Evolutionary conservation across 2,888 invertebrate species (phyloP), one percentile per base, ranked within the genome.

Genomic region (Orthonevra nobilis): DNA sequence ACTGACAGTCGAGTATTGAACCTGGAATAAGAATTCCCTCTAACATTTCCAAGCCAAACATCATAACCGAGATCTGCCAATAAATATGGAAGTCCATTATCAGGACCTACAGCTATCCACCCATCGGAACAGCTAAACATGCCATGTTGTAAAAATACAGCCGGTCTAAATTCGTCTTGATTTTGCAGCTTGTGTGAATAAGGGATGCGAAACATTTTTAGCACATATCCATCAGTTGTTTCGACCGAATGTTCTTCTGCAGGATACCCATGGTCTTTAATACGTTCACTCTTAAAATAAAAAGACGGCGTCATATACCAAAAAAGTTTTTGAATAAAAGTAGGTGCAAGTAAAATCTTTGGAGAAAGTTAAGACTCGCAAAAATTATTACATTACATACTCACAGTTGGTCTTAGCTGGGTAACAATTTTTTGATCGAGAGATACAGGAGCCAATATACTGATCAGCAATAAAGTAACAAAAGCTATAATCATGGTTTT

Each of bases 181-280:
- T 19, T 72, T 2, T 5, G 81, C 81, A 2, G 79, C 79, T 34
- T 82, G 50, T 83, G 54, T 2, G 86, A 85, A 34, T 84, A 84
- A 0, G 86, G 85, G 19, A 86, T 86, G 3, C 87, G 84, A 68
- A 87, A 86, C 82, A 86, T 82, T 2, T 83, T 84, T 2, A 86
- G 72, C 23, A 85, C 63, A 34, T 86, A 86, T 7, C 86, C 86
- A 82, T 86, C 86, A 0, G 84, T 82, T 0, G 86, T 86, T 60
- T 91, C 87, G 0, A 94, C 90, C 0, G 90, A 87, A 83, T 95
- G 94, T 7, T 83, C 84, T 34, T 86, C 94, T 12, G 85, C 75
- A 0, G 82, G 81, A 63, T 86, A 86, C 0, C 86, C 81, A 38
- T 81, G 44, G n/a, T n/a, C n/a, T n/a, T n/a, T n/a, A n/a, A n/a